Evolutionary conservation across 2,113 vertebrate genomes (phyloP), one percentile per base, ranked within the genome.

Genomic region (Cavia aperea): DNA sequence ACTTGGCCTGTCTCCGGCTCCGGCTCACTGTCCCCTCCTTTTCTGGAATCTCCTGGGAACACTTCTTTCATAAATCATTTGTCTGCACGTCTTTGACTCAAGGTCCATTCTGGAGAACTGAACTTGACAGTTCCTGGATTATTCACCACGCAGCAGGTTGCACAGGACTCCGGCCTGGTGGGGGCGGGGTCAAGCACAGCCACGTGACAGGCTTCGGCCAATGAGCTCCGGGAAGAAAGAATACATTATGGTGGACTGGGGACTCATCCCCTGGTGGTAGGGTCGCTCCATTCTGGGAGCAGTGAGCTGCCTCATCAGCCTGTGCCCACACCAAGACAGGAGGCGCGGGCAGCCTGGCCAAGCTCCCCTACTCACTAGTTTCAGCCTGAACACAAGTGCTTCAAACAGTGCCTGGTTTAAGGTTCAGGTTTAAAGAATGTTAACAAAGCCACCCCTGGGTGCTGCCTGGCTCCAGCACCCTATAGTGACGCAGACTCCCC

Each of bases 11-110:
- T 85, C 66, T 94, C 70, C 54, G 79, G 70, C n/a, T 90, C 86
- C 70, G 39, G 92, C 63, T 81, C 33, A 24, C 51, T 72, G 81
- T 51, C 31, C 63, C 18, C 23, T 62, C 82, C 66, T 88, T 90
- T 86, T 75, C 63, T 51, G 56, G 81, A 81, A 92, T 86, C 79
- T 88, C 56, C 46, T 36, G 88, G 88, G 62, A 93, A 94, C 31
- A 62, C 26, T 68, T 94, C 90, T 88, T 94, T 88, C 86, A 78
- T 86, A 95, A 94, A 94, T 91, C 89, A 93, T 72, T 81, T 89
- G 79, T 54, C 83, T 73, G 85, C 73, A 70, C 81, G 78, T 85
- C 68, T 79, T 92, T 93, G 93, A 95, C 92, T 93, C 92, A 79
- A 68, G 91, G 73, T 95, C 94, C 70, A 78, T 92, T 94, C 86